Base-by-base conservation (phyloP, 2,797 vertebrate genomes). In the Protosalanx chinensis region DNA sequence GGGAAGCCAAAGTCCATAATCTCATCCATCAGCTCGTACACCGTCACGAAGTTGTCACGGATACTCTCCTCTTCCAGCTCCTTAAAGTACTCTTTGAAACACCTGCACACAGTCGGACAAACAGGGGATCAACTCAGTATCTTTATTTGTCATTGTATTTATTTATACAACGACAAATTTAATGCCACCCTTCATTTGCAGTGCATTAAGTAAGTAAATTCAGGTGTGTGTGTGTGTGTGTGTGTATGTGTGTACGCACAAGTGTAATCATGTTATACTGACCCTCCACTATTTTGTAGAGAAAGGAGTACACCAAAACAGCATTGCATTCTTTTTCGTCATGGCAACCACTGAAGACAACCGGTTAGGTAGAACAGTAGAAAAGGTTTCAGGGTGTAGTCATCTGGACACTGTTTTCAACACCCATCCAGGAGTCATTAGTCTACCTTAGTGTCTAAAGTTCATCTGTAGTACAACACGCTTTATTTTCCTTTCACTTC, bases 1-100 rank as follows among this genome's bases (percentile, higher is more conserved):
- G 93, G 93, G 71, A 94, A 93, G 37, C 93, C 93, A 41, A 93
- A 94, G 82, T 94, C 93, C 93, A 94, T 94, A 72, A 94, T 80
- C 81, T 94, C 93, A 7, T 94, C 93, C 92, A 94, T 88, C 71
- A 94, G 88, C 84, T 94, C 93, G 16, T 94, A 94, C 57, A 94
- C 92, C 0, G 91, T 94, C 82, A 94, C 93, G 84, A 94, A 94
- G 86, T 94, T 94, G 84, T 94, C 93, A 1, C 93, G 92, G 63
- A 94, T 93, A 35, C 93, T 94, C 84, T 94, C 93, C 73, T 94
- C 93, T 75, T 94, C 93, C 0, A 94, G 74, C 77, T 92, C 90
- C 76, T 93, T 94, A 68, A 94, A 94, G 82, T 94, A 94, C 71
- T 94, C 92, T 61, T 83, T 92, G 77, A 94, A 94, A 94, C 10